Conservation (phyloP, 2,797 vertebrate genomes). For the Ceryle rudis region DNA sequence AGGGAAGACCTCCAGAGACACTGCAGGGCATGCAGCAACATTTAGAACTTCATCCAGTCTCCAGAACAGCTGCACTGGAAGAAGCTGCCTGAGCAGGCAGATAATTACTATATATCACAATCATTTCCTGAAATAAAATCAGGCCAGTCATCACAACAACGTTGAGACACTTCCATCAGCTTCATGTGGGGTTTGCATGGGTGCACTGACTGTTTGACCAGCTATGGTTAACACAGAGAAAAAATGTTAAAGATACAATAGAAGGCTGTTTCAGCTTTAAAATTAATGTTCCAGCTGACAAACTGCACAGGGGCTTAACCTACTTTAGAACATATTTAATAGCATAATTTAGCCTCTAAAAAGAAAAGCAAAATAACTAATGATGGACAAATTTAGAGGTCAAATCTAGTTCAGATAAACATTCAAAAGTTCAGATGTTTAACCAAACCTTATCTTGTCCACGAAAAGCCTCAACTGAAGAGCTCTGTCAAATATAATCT, state of each 20-base stretch:
- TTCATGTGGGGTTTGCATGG: slow-evolving; percentile 5
- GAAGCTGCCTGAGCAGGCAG: neutral
- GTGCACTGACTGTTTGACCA: slow-evolving; percentile 1
- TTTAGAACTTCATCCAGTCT: neutral
- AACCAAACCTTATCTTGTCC: slow-evolving; percentile 75
- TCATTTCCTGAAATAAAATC: slow-evolving; percentile 22
- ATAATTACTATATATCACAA: neutral
- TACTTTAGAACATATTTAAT: slow-evolving; percentile 64
- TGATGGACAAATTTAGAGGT: slow-evolving; percentile 65
- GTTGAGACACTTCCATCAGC: neutral
- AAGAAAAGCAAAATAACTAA: slow-evolving; percentile 67
- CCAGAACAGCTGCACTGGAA: neutral
- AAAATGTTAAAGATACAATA: neutral
- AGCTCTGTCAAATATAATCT: slow-evolving; percentile 34
- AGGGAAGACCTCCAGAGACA: neutral
- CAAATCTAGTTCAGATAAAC: slow-evolving; percentile 62
- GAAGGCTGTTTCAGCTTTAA: slow-evolving; percentile 22
- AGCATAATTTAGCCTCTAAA: slow-evolving; percentile 60
- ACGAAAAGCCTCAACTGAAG: slow-evolving; percentile 36
- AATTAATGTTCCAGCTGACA: slow-evolving; percentile 68
- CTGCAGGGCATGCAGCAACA: neutral
- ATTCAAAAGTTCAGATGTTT: slow-evolving; percentile 71
- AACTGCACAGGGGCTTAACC: slow-evolving; percentile 58
- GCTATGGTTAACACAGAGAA: slow-evolving; percentile 1
- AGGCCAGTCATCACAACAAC: neutral